phyloP scores from a whole-genome alignment of 2,888 invertebrate species.

The Drosophila suboccidentalis region DNA sequence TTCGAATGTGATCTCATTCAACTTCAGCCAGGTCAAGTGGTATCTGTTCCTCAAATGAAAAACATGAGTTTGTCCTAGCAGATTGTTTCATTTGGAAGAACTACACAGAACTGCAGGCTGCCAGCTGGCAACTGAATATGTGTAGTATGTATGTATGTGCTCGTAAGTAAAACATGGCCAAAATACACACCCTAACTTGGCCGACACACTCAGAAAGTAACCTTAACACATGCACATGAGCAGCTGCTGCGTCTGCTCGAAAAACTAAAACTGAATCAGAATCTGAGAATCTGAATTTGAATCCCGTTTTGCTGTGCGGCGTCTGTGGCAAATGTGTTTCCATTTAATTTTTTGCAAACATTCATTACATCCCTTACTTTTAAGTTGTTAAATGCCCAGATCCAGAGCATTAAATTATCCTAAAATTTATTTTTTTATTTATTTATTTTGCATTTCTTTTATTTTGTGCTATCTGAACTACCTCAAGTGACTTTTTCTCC shows the following conservation, averaged over 20 bases:
- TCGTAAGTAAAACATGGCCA: conserved; percentile 15
- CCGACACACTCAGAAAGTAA: conserved; percentile 16
- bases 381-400: conserved; percentile 2
- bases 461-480: conserved; percentile 25
- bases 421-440: neutral
- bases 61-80: conserved; percentile 57
- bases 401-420: neutral
- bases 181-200: neutral
- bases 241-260: conserved; percentile 39
- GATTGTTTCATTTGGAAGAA: conserved; percentile 41
- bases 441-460: neutral
- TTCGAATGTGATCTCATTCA: conserved; percentile 1
- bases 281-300: conserved; percentile 43
- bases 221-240: conserved; percentile 27
- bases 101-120: conserved; percentile 24
- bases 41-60: conserved; percentile 60
- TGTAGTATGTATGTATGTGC: too few species aligned
- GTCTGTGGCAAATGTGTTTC: conserved; percentile 76
- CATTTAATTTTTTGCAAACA: conserved; percentile 36
- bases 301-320: conserved; percentile 65
- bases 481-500: conserved; percentile 48
- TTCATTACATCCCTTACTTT: neutral
- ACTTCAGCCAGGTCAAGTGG: conserved; percentile 39
- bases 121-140: conserved; percentile 49
- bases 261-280: conserved; percentile 65